Conservation (phyloP, 2,797 vertebrate species). For the Aulostomus chinensis region DNA sequence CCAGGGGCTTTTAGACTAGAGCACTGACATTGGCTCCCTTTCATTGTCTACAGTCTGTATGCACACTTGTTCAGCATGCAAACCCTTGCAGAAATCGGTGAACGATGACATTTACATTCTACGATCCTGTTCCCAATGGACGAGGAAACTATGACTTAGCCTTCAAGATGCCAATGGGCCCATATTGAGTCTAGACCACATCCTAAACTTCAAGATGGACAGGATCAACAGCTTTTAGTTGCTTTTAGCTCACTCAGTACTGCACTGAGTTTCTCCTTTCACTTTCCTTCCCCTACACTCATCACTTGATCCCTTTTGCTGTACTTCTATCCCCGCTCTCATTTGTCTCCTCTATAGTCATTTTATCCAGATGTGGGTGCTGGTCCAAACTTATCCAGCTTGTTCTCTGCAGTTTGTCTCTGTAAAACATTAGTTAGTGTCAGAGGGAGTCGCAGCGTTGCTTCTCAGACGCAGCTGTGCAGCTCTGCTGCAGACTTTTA, state of each 20-base stretch:
- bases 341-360: constrained; percentile 35
- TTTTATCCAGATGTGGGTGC: constrained; percentile 61
- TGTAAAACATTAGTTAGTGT: constrained; percentile 63
- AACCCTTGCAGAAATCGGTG: too few relatives aligned
- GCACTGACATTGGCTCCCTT: too few relatives aligned
- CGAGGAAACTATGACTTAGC: too few relatives aligned
- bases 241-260: constrained; percentile 10
- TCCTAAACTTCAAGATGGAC: too few relatives aligned
- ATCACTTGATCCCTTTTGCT: constrained; percentile 9
- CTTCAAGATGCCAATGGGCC: too few relatives aligned
- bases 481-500: constrained; percentile 45
- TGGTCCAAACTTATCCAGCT: constrained; percentile 53
- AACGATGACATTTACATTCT: too few relatives aligned
- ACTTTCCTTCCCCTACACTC: constrained; percentile 3
- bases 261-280: background rate
- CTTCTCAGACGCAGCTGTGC: constrained; percentile 44
- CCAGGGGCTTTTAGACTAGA: too few relatives aligned
- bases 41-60: too few relatives aligned
- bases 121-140: too few relatives aligned
- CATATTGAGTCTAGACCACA: too few relatives aligned
- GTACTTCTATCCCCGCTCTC: constrained; percentile 8
- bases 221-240: too few relatives aligned
- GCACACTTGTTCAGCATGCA: too few relatives aligned
- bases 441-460: constrained; percentile 33
- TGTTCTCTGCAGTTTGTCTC: constrained; percentile 60